phyloP scores from a whole-genome alignment of 2,113 vertebrate genomes.

The Cromileptes altivelis region DNA sequence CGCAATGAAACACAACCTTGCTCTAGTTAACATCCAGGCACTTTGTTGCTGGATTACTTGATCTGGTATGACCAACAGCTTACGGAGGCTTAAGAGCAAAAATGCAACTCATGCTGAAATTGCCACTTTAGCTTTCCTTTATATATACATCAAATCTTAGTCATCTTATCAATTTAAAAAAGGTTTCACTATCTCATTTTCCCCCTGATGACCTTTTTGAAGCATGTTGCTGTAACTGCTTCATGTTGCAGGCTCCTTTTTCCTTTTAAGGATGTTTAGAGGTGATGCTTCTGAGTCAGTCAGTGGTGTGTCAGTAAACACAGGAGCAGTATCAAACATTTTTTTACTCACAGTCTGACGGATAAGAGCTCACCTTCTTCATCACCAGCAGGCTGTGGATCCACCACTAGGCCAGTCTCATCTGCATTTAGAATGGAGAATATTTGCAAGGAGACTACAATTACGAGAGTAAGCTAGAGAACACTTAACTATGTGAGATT shows the following conservation, averaged over 20 bases:
- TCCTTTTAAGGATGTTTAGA: conserved; percentile 34
- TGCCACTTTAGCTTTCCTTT: background rate
- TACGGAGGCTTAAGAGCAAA: background rate
- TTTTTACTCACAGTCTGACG: conserved; percentile 5
- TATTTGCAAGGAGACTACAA: conserved; percentile 99
- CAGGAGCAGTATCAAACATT: background rate
- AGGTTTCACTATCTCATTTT: background rate
- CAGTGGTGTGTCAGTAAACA: conserved; percentile 40
- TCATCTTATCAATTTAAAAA: conserved; percentile 12
- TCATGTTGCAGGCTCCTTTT: background rate
- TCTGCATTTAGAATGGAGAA: conserved; percentile 99
- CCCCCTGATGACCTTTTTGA: background rate
- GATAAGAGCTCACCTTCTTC: conserved; percentile 92
- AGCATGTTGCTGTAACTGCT: background rate
- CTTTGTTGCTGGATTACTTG: background rate
- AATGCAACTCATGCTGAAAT: background rate
- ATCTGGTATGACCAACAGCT: background rate
- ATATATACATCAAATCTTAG: background rate
- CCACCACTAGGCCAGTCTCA: conserved; percentile 90
- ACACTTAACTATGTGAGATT: conserved; percentile 79
- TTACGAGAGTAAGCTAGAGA: conserved; percentile 91
- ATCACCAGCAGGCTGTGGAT: conserved; percentile 90
- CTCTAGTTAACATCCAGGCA: background rate
- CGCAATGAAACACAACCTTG: background rate
- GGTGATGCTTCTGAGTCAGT: conserved; percentile 21